Evolutionary conservation across 2,797 vertebrate species (phyloP).

Genomic region (Thripadectes ignobilis): DNA sequence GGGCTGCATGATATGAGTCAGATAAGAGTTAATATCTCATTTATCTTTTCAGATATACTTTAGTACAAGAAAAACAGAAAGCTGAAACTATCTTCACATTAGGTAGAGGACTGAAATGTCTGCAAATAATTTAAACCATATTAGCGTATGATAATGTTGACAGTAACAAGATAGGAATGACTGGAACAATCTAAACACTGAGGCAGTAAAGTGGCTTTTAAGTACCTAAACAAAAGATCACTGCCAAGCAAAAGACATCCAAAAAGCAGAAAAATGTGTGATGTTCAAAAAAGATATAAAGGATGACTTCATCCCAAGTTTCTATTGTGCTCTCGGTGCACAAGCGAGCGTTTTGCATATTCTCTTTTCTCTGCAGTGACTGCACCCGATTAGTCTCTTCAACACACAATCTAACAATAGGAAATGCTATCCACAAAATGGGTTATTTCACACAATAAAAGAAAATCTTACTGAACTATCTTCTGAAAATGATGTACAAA

Average conservation of each 20-base stretch:
- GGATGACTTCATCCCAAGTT: constrained; percentile 33
- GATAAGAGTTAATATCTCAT: not conserved
- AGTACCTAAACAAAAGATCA: constrained; percentile 44
- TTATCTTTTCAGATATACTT: not conserved
- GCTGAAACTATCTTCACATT: not conserved
- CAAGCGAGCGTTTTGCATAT: constrained; percentile 29
- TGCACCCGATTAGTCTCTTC: constrained; percentile 54
- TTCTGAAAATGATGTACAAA: constrained; percentile 62
- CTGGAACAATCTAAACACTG: constrained; percentile 40
- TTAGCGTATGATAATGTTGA: constrained; percentile 27
- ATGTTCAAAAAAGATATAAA: constrained; percentile 26
- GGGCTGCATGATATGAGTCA: not conserved
- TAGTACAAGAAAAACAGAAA: not conserved
- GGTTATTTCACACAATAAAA: constrained; percentile 61
- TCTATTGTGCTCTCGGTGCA: constrained; percentile 28
- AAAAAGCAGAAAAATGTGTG: constrained; percentile 27
- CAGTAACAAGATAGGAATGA: constrained; percentile 41
- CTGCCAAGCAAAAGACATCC: constrained; percentile 34
- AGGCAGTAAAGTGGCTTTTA: constrained; percentile 46
- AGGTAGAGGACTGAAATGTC: constrained; percentile 11
- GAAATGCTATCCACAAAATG: constrained; percentile 46
- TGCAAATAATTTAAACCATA: constrained; percentile 53
- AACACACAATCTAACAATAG: constrained; percentile 45
- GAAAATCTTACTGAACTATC: constrained; percentile 64
- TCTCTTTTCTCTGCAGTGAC: constrained; percentile 39